Base-by-base conservation (phyloP, 2,888 invertebrate genomes). In the Pandemis cinnamomeana region DNA sequence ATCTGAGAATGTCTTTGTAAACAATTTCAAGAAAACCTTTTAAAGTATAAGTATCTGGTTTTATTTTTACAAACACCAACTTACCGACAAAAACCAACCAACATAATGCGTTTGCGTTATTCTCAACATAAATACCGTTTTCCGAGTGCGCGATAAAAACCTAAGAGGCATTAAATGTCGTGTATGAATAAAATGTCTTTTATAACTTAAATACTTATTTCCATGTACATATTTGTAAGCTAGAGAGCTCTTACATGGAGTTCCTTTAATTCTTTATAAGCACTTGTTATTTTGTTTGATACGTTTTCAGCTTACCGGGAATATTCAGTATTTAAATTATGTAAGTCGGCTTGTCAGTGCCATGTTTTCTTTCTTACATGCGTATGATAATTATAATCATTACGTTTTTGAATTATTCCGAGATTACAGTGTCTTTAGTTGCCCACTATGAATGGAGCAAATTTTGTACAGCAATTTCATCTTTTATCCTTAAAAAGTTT, bases 261-360 rank as follows among this genome's bases (percentile, higher is more conserved):
- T 27, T 44, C 7, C 46, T 46, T 64, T 48, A 64, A 64, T 48
- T 64, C 48, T 64, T 46, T 64, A 7, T 48, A 48, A 64, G 48
- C 64, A 48, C 64, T 51, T 36, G 48, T 64, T 64, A 51, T 64
- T 64, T 27, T n/a, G 4, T 64, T 64, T 64, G 61, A 61, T n/a
- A 46, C 27, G 42, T 62, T 62, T 44, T 13, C n/a, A 7, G 20
- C 64, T 20, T 63, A 27, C 27, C 27, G 27, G 36, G 7, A 60
- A 60, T 36, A 36, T 60, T 15, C 5, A 4, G 44, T 20, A 11
- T 44, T 48, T 48, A 48, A 64, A 48, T 48, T 27, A 64, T n/a
- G 46, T 27, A 64, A 20, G 13, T 27, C 36, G 61, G n/a, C n/a
- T 61, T 36, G 6, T 7, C 7, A 48, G 27, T 27, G 20, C 27